Conservation (phyloP, 2,113 vertebrate species). For the Athene noctua region DNA sequence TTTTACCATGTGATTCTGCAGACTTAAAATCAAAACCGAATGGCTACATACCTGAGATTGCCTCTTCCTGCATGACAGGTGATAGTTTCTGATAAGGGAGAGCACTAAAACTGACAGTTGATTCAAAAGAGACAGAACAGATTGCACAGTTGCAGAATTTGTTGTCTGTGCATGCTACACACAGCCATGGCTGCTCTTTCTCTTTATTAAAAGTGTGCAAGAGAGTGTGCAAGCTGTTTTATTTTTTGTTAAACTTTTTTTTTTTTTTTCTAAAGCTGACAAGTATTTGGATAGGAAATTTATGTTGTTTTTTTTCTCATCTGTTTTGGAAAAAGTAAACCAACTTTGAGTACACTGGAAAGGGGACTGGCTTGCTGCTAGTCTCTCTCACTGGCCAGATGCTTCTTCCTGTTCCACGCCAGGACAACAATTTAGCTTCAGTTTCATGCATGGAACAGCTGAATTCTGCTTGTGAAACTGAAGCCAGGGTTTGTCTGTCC, state of each 20-base stretch:
- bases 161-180: not conserved
- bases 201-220: not conserved
- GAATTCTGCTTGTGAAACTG: not conserved
- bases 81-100: not conserved
- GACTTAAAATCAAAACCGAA: not conserved
- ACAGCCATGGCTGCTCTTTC: not conserved
- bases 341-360: not conserved
- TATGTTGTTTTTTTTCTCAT: not conserved
- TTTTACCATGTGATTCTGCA: accelerated
- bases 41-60: not conserved
- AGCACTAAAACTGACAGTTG: not conserved
- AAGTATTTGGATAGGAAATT: not conserved
- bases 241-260: not conserved
- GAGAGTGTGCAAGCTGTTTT: not conserved
- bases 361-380: not conserved
- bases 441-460: not conserved
- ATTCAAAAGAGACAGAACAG: not conserved
- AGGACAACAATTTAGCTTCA: not conserved
- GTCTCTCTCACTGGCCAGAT: not conserved
- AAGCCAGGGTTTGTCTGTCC: not conserved
- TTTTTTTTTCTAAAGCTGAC: not conserved
- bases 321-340: not conserved
- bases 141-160: not conserved
- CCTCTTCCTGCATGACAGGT: not conserved
- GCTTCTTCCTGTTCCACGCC: not conserved